phyloP scores from a whole-genome alignment of 23 tunicate species.

The Styela plicata region DNA sequence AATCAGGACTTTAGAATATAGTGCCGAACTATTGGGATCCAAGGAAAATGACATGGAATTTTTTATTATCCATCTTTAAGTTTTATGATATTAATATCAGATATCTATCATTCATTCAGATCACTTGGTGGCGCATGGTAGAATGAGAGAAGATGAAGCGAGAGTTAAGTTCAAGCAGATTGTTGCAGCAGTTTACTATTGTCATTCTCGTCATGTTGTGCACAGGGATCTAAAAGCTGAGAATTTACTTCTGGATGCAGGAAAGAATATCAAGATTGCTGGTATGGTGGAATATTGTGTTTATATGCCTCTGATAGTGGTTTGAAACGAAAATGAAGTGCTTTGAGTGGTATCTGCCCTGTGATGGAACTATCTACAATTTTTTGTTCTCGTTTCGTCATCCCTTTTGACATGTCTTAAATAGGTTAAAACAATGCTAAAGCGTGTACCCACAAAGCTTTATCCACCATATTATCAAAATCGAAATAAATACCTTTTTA shows the following conservation, averaged over 20 bases:
- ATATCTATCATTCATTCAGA: constrained; percentile 8
- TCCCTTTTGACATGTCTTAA: no score
- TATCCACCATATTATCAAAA: no score
- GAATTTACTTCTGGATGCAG: constrained; percentile 70
- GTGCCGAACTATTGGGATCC: not conserved
- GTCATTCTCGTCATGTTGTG: constrained; percentile 81
- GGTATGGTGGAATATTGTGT: no score
- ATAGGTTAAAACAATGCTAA: no score
- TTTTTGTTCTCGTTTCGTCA: no score
- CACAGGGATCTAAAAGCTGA: constrained; percentile 95
- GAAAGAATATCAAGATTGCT: constrained; percentile 81
- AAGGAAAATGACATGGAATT: not conserved
- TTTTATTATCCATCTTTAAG: not conserved
- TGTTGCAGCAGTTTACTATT: constrained; percentile 75
- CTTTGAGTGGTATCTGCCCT: no score
- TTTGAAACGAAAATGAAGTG: no score
- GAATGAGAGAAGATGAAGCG: constrained; percentile 75
- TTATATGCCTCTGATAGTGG: no score
- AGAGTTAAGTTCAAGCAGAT: constrained; percentile 69
- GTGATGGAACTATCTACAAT: no score
- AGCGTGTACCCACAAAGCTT: no score
- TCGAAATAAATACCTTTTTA: no score
- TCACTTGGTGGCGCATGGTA: constrained; percentile 51
- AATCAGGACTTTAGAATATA: no score
- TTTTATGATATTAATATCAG: not conserved